These are phyloP conservation scores for Perizoma flavofasciatum DNA, from an alignment of 2,888 invertebrate genomes.

Conservation along the genomic window DNA sequence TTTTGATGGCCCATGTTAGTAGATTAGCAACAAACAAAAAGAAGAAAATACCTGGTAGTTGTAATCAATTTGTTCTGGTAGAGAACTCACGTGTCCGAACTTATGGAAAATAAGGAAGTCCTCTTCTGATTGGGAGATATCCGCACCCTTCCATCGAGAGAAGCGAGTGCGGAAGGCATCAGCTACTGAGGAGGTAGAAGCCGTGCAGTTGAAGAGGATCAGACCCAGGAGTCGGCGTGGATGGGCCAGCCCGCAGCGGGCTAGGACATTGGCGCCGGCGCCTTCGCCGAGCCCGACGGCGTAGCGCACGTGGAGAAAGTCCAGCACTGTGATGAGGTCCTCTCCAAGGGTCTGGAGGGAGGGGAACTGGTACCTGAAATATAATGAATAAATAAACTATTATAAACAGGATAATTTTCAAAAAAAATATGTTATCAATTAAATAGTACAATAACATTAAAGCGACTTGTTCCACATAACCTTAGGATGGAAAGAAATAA, in stretches of 20 bases:
- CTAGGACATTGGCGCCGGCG: constrained; percentile 93
- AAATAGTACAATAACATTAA: too few species aligned
- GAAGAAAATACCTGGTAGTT: constrained; percentile 70
- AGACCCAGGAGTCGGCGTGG: constrained; percentile 91
- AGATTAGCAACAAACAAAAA: constrained; percentile 56
- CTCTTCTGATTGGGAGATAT: constrained; percentile 94
- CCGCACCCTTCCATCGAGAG: constrained; percentile 92
- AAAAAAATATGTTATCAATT: too few species aligned
- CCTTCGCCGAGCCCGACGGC: constrained; percentile 94
- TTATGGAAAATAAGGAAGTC: constrained; percentile 95
- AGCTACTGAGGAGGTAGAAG: constrained; percentile 92
- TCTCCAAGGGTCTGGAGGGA: constrained; percentile 92
- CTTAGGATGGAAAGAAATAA: too few species aligned
- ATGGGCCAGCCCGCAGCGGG: constrained; percentile 92
- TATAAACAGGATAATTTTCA: too few species aligned
- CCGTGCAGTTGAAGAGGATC: constrained; percentile 94
- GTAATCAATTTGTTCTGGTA: constrained; percentile 57
- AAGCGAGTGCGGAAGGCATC: constrained; percentile 94
- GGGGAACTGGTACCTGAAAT: constrained; percentile 89
- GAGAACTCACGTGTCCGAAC: constrained; percentile 93
- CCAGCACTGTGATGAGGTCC: constrained; percentile 91
- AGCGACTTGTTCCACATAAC: too few species aligned
- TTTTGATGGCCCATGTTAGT: constrained; percentile 46
- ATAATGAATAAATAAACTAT: not conserved
- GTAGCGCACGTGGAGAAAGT: constrained; percentile 92